Evolutionary conservation across 2,888 invertebrate genomes (phyloP).

Genomic region (Hypomecis atomaria): DNA sequence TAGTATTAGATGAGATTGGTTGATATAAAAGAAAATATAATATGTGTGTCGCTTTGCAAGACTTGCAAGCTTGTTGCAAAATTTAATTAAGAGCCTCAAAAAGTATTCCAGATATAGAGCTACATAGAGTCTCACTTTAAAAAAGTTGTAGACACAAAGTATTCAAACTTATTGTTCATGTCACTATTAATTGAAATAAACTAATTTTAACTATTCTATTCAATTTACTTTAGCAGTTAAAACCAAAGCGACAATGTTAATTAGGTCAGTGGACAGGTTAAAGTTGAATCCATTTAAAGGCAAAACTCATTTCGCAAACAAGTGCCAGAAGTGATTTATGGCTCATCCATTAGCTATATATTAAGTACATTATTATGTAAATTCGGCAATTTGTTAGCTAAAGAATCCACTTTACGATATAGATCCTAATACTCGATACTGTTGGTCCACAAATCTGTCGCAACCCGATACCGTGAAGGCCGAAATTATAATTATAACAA

Average conservation of each 20-base stretch:
- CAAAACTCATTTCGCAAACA: constrained; percentile 31
- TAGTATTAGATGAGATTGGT: too few relatives aligned
- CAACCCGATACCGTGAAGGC: constrained; percentile 31
- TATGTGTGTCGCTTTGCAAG: too few relatives aligned
- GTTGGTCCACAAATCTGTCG: constrained; percentile 28
- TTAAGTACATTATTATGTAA: constrained; percentile 38
- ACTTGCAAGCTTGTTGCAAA: too few relatives aligned
- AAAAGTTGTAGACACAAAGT: too few relatives aligned
- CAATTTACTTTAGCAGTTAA: neutral
- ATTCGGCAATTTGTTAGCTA: constrained; percentile 37
- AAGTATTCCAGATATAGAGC: too few relatives aligned
- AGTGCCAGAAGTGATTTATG: constrained; percentile 26
- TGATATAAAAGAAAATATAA: too few relatives aligned
- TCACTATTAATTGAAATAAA: too few relatives aligned
- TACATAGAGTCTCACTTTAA: too few relatives aligned
- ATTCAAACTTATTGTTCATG: too few relatives aligned
- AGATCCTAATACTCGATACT: constrained; percentile 26
- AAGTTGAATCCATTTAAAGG: constrained; percentile 24
- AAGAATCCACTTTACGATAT: constrained; percentile 37
- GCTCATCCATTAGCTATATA: constrained; percentile 31
- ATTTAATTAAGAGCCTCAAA: too few relatives aligned
- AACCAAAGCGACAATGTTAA: constrained; percentile 11
- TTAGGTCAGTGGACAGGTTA: constrained; percentile 25
- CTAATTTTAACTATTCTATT: too few relatives aligned
- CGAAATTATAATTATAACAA: constrained; percentile 29